phyloP scores from a whole-genome alignment of 2,113 vertebrate species.

The Patagioenas fasciata region DNA sequence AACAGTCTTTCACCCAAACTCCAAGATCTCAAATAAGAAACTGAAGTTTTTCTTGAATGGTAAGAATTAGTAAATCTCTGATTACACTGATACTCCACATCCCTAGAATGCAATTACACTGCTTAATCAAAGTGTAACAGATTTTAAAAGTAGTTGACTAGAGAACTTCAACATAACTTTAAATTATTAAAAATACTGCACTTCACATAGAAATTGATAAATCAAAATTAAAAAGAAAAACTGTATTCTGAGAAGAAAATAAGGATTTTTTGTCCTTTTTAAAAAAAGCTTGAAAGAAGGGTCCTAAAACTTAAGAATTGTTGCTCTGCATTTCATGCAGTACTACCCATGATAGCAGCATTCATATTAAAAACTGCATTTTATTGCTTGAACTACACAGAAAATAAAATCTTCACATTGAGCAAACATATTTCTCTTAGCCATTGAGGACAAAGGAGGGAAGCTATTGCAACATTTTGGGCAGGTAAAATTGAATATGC shows the following conservation, averaged over 20 bases:
- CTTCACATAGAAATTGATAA: neutral
- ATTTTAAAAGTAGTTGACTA: neutral
- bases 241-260: neutral
- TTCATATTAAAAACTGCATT: neutral
- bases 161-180: neutral
- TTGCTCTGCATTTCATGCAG: neutral
- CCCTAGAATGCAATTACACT: neutral
- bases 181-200: neutral
- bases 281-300: neutral
- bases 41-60: neutral
- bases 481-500: neutral
- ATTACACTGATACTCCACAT: neutral
- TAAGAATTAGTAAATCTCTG: neutral
- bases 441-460: neutral
- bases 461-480: neutral
- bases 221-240: neutral
- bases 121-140: neutral
- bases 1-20: neutral
- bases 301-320: neutral
- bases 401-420: neutral
- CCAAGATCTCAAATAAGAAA: neutral
- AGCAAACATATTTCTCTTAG: neutral
- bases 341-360: neutral
- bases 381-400: neutral
- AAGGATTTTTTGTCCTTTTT: rapidly evolving